These are phyloP conservation scores for Pedetes capensis DNA, from an alignment of 2,113 vertebrate genomes.

Conservation along the genomic window DNA sequence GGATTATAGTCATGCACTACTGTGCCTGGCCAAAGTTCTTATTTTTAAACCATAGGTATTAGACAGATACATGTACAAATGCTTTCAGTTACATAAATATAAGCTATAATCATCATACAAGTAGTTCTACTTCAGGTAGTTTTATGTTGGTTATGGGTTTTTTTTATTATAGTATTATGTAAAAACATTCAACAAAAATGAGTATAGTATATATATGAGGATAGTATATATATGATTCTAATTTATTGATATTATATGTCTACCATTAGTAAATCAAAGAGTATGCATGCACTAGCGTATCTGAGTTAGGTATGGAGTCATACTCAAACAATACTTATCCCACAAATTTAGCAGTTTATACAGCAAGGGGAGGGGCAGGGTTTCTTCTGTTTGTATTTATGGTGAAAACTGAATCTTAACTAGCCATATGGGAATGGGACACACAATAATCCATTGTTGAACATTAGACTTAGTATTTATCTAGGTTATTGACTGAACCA, in stretches of 20 bases:
- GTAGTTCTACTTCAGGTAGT: neutral
- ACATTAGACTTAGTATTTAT: conserved; percentile 56
- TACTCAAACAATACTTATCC: neutral
- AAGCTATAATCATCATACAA: neutral
- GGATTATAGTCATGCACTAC: too few species aligned
- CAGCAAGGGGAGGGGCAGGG: neutral
- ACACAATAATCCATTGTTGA: conserved; percentile 45
- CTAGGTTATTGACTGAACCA: conserved; percentile 51
- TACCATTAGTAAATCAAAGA: neutral
- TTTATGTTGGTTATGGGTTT: neutral
- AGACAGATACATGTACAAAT: neutral
- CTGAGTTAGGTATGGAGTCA: neutral
- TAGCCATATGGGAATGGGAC: conserved; percentile 18
- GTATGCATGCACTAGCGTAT: neutral
- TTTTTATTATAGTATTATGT: neutral
- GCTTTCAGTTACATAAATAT: conserved; percentile 18
- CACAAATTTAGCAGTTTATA: conserved; percentile 49
- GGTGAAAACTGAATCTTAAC: conserved; percentile 67
- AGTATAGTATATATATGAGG: neutral
- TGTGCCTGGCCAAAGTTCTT: neutral
- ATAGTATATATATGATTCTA: neutral
- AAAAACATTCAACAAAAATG: neutral
- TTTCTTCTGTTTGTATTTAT: conserved; percentile 60
- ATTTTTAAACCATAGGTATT: neutral
- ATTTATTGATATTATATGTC: neutral